Conservation (phyloP, 2,888 invertebrate species). For the Caenorhabditis sp. region DNA sequence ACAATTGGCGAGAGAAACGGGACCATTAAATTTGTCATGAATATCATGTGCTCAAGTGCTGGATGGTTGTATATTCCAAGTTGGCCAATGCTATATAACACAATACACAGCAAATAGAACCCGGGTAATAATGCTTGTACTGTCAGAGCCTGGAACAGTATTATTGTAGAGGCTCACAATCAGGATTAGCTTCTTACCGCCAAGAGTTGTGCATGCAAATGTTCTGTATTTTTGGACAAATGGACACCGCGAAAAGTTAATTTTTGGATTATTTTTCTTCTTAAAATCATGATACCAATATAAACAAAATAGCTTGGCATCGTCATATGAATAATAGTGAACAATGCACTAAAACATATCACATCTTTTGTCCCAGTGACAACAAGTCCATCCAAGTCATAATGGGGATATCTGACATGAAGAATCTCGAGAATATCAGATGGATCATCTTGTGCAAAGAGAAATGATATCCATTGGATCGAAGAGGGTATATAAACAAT, state of each 20-base stretch:
- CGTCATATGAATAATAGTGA: slow-evolving; percentile 44
- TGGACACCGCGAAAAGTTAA: slow-evolving; percentile 8
- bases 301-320: slow-evolving; percentile 44
- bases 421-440: neutral
- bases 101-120: neutral
- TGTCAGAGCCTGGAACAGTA: slow-evolving; percentile 25
- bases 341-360: slow-evolving; percentile 26
- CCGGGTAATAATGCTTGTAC: slow-evolving; percentile 15
- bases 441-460: slow-evolving; percentile 4
- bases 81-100: neutral
- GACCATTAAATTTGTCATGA: slow-evolving; percentile 8
- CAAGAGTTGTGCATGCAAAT: slow-evolving; percentile 25
- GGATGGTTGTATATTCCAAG: slow-evolving; percentile 9
- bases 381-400: slow-evolving; percentile 19
- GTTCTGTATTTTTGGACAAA: slow-evolving; percentile 20
- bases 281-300: slow-evolving; percentile 14
- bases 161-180: neutral
- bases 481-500: slow-evolving; percentile 1
- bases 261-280: slow-evolving; percentile 9
- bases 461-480: slow-evolving; percentile 1
- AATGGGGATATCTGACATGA: slow-evolving; percentile 21
- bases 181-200: neutral
- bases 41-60: slow-evolving; percentile 6
- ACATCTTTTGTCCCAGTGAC: slow-evolving; percentile 32
- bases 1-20: slow-evolving; percentile 14